A percentile compares a stretch with the other conserved stretches of the same genome.
These are phyloP conservation scores for Myotis lucifugus DNA, from an alignment of 2,113 vertebrate species.

Conservation along the genomic window DNA sequence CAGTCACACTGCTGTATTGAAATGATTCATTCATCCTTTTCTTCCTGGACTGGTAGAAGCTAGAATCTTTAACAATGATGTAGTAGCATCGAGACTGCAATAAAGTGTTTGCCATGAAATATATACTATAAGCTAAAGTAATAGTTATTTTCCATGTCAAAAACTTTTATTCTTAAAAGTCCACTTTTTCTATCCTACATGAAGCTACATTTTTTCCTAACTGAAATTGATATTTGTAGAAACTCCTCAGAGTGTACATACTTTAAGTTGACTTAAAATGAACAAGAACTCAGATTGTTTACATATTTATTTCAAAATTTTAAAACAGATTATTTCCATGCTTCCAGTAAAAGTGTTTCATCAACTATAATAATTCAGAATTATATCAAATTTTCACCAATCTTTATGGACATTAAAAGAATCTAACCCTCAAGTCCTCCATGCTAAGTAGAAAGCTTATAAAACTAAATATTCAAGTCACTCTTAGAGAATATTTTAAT, in stretches of 20 bases:
- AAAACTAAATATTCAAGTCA: not conserved
- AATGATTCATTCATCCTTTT: not conserved
- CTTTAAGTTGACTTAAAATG: slow-evolving; percentile 2
- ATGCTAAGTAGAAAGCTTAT: not conserved
- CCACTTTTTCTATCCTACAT: not conserved
- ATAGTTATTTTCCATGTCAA: not conserved
- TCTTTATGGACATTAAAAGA: not conserved
- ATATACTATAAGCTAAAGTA: not conserved
- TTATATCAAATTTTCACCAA: not conserved
- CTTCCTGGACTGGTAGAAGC: not conserved
- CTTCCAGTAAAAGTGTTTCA: not conserved
- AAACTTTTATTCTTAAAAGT: slow-evolving; percentile 3
- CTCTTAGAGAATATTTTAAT: slow-evolving; percentile 12
- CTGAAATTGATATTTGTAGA: not conserved
- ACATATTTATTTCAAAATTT: slow-evolving; percentile 18
- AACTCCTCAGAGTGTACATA: not conserved
- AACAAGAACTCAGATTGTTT: not conserved
- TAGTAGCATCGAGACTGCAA: not conserved
- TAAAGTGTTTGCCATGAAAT: not conserved
- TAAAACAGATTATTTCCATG: not conserved
- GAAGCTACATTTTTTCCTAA: slow-evolving; percentile 19
- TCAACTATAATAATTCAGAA: not conserved
- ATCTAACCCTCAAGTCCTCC: not conserved
- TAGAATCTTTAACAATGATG: not conserved
- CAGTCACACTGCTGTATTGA: not conserved